Evolutionary conservation across 2,888 invertebrate genomes (phyloP).

Genomic region (Andrena bucephala): DNA sequence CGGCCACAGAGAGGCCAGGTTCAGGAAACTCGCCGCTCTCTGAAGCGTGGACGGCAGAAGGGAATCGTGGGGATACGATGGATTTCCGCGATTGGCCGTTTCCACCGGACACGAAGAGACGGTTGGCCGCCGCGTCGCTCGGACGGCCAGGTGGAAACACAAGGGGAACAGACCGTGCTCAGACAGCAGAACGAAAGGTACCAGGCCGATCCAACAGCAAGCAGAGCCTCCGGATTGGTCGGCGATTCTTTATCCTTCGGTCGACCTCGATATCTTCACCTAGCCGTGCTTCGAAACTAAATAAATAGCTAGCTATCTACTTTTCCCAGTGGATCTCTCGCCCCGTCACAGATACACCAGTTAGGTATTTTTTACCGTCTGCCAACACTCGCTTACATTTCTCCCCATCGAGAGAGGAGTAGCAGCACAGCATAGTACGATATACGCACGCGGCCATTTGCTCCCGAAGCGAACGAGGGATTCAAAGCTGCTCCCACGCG

Average conservation of each 20-base stretch:
- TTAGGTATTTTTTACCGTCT: too few relatives aligned
- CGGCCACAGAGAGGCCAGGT: conserved; percentile 57
- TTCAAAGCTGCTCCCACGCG: neutral
- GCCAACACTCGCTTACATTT: too few relatives aligned
- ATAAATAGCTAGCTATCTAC: neutral
- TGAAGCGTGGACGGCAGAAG: conserved; percentile 68
- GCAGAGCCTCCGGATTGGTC: conserved; percentile 45
- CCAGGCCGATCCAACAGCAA: conserved; percentile 50
- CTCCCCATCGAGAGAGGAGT: neutral
- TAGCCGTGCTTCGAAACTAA: neutral
- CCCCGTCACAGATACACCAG: neutral
- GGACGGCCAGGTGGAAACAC: too few relatives aligned
- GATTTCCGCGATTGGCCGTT: conserved; percentile 76
- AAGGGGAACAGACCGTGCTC: conserved; percentile 40
- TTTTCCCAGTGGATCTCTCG: neutral
- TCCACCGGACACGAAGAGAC: conserved; percentile 73
- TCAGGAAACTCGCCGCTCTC: conserved; percentile 77
- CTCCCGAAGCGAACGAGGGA: neutral
- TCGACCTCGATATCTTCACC: conserved; percentile 61
- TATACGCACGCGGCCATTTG: neutral
- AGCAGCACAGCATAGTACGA: neutral
- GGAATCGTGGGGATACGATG: conserved; percentile 55
- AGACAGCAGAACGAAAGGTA: conserved; percentile 61
- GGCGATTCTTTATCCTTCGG: conserved; percentile 19
- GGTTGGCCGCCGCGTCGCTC: conserved; percentile 68